A percentile compares a stretch with the other conserved stretches of the same genome.
Evolutionary conservation across 2,888 invertebrate species (phyloP).

Genomic region (Sphaerophoria taeniata): DNA sequence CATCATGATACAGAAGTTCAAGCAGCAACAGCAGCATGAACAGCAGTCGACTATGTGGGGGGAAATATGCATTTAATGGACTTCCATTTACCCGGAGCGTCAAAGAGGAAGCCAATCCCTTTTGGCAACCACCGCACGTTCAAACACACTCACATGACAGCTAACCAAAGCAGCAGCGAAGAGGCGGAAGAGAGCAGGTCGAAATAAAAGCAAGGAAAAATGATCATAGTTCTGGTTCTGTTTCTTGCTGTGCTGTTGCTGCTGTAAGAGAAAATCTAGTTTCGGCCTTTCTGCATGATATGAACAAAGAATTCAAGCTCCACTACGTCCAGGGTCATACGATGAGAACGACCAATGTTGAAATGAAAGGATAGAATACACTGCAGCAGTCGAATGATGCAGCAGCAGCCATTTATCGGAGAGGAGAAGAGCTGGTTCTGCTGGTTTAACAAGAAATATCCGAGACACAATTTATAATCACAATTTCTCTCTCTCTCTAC

Average conservation of each 20-base stretch:
- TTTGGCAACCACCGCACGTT: conserved; percentile 70
- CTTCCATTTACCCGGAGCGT: conserved; percentile 73
- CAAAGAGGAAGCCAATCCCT: conserved; percentile 73
- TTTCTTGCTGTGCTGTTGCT: conserved; percentile 34
- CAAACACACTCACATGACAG: conserved; percentile 40
- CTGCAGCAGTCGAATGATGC: not conserved
- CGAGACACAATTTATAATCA: conserved; percentile 74
- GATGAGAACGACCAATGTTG: not conserved
- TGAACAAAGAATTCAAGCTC: conserved; percentile 62
- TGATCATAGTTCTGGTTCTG: conserved; percentile 62
- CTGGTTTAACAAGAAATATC: conserved; percentile 74
- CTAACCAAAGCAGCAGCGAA: conserved; percentile 1
- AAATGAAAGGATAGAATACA: not conserved
- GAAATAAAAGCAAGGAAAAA: conserved; percentile 37
- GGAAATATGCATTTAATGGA: conserved; percentile 74
- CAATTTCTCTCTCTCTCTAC: conserved; percentile 61
- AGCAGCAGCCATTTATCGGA: conserved; percentile 10
- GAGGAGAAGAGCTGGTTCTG: conserved; percentile 49
- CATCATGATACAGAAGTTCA: conserved; percentile 67
- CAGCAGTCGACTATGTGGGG: conserved; percentile 42
- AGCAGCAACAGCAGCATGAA: conserved; percentile 39
- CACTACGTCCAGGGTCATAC: conserved; percentile 38
- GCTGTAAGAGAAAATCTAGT: conserved; percentile 57
- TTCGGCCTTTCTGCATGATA: conserved; percentile 59
- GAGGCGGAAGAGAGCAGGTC: not conserved